Evolutionary conservation across 2,113 vertebrate genomes (phyloP).

Genomic region (Mellivora capensis): DNA sequence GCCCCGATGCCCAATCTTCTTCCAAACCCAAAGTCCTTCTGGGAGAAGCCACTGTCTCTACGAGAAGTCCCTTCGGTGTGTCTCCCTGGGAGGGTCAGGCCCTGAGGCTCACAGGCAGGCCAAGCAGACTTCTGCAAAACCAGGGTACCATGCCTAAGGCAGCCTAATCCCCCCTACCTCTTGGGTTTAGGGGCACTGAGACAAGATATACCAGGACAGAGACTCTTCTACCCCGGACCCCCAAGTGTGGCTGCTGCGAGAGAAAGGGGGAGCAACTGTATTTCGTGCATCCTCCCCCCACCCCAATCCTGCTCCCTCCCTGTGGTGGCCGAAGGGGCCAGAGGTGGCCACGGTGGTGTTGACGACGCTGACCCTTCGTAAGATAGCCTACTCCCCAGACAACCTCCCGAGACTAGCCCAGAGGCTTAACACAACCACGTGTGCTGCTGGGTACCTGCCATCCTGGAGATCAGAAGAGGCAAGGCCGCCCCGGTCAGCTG

Average conservation of each 20-base stretch:
- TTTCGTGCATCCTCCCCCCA: not conserved
- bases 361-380: no score
- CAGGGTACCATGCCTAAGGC: not conserved
- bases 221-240: not conserved
- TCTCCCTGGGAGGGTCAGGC: not conserved
- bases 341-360: fast-evolving
- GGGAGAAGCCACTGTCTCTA: not conserved
- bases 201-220: not conserved
- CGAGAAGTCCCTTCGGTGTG: not conserved
- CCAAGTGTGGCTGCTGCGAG: not conserved
- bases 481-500: not conserved
- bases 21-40: not conserved
- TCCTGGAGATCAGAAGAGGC: not conserved
- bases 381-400: not conserved
- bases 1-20: not conserved
- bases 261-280: not conserved
- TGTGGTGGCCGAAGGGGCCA: no score
- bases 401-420: not conserved
- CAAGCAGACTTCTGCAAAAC: not conserved
- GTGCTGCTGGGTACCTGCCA: not conserved
- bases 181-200: not conserved
- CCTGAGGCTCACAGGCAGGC: not conserved
- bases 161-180: not conserved
- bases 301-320: not conserved
- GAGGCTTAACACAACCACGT: not conserved